Evolutionary conservation across 2,113 vertebrate genomes (phyloP).

Genomic region (Cyprinodon tularosa): DNA sequence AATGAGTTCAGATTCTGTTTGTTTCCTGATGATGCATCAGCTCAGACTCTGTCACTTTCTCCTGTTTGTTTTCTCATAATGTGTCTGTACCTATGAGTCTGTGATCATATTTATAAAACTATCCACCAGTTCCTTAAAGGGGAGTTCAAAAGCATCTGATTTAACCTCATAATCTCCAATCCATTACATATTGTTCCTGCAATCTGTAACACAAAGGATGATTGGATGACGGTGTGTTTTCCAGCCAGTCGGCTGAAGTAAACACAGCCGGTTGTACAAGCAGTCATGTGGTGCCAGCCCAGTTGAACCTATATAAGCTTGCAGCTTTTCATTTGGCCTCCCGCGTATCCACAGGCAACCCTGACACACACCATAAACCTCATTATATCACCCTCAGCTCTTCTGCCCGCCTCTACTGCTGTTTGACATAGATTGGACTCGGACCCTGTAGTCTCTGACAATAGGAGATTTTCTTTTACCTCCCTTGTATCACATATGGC

Average conservation of each 20-base stretch:
- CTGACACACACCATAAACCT: constrained; percentile 35
- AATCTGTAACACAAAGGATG: constrained; percentile 36
- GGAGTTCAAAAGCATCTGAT: neutral
- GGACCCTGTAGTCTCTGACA: constrained; percentile 49
- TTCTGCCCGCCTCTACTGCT: constrained; percentile 40
- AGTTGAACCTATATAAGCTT: constrained; percentile 49
- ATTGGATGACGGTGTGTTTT: constrained; percentile 53
- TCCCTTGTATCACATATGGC: constrained; percentile 43
- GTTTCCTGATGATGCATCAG: neutral
- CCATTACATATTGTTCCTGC: constrained; percentile 32
- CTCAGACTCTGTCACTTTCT: neutral
- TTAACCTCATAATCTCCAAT: constrained; percentile 1
- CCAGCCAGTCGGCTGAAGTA: constrained; percentile 37
- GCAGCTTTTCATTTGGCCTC: constrained; percentile 61
- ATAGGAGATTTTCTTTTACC: constrained; percentile 66
- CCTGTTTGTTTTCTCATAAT: neutral
- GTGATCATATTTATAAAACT: neutral
- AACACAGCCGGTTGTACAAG: constrained; percentile 54
- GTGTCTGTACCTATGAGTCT: neutral
- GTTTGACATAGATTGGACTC: constrained; percentile 54
- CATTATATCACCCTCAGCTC: constrained; percentile 58
- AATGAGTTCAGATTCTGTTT: constrained; percentile 14
- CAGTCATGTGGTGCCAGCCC: constrained; percentile 59
- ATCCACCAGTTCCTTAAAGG: neutral
- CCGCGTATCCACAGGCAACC: constrained; percentile 49